Base-by-base conservation (phyloP, 2,113 vertebrate genomes). In the Limanda limanda region DNA sequence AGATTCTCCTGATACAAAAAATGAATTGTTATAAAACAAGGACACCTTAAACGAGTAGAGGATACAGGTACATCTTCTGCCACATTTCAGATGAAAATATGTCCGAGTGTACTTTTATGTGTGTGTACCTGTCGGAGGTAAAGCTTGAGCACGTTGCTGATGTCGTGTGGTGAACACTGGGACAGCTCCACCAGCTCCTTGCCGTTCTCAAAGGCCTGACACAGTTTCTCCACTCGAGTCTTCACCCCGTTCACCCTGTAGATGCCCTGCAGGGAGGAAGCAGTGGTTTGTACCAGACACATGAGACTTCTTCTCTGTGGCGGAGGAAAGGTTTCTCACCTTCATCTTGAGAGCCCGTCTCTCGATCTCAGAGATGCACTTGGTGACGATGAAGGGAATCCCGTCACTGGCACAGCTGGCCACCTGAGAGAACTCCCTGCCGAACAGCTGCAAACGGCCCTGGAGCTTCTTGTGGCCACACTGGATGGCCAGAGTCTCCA, bases 91-190 rank as follows among this genome's bases (percentile, higher is more conserved):
- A 31, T 31, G 27, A 7, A 27, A 37, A 37, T 2, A 12, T 40
- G 40, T 2, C 40, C 3, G 2, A 2, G 40, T 42, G 40, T 13
- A 12, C 40, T 3, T 3, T 42, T 17, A 17, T 12, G 7, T 15
- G 23, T 5, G 0, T 42, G 69, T 52, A 98, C 98, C 97, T 99
- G 98, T 54, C 98, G 92, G 89, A 99, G 95, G 92, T 99, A 99
- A 62, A 99, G 98, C 74, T 99, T 99, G 83, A 99, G 89, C 51
- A 99, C 97, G 0, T 99, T 99, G 95, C 98, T 98, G 86, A 99
- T 96, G 84, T 99, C 98, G 0, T 99, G 98, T 0, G 97, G 97
- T 0, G 95, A 96, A 47, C 96, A 97, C 88, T 99, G 97, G 0
- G 97, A 98, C 65, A 99, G 90, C 85, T 99, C 98, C 64, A 99